phyloP scores from a whole-genome alignment of 2,113 vertebrate genomes.

The Pseudorasbora parva region DNA sequence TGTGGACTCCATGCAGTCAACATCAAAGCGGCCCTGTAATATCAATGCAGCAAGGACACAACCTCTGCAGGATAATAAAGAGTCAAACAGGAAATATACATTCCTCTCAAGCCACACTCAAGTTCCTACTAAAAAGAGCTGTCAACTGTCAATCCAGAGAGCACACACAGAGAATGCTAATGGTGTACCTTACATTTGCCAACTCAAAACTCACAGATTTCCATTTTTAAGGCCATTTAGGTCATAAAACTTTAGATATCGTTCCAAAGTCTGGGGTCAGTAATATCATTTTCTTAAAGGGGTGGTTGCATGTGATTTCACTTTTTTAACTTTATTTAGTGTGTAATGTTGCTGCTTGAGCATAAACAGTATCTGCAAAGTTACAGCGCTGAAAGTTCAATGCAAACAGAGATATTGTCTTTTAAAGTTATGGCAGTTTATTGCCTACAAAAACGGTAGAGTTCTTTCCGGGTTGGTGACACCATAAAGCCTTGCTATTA shows the following conservation, averaged over 20 bases:
- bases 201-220: background rate
- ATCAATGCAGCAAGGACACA: conserved; percentile 14
- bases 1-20: conserved; percentile 15
- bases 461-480: too few species aligned
- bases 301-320: too few species aligned
- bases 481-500: too few species aligned
- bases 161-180: conserved; percentile 22
- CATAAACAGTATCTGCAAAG: too few species aligned
- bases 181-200: background rate
- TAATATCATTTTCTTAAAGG: too few species aligned
- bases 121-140: conserved; percentile 42
- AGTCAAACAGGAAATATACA: conserved; percentile 38
- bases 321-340: too few species aligned
- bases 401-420: too few species aligned
- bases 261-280: background rate
- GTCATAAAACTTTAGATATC: background rate
- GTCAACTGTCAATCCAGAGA: background rate
- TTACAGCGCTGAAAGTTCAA: too few species aligned
- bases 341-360: too few species aligned
- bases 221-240: background rate
- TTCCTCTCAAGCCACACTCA: conserved; percentile 57
- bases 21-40: conserved; percentile 23
- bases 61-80: conserved; percentile 5
- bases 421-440: too few species aligned
- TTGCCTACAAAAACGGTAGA: too few species aligned